Percentiles rank a stretch among this genome's conserved stretches.
Conservation (phyloP, 2,888 invertebrate genomes). For the Lasioglossum leucozonium region DNA sequence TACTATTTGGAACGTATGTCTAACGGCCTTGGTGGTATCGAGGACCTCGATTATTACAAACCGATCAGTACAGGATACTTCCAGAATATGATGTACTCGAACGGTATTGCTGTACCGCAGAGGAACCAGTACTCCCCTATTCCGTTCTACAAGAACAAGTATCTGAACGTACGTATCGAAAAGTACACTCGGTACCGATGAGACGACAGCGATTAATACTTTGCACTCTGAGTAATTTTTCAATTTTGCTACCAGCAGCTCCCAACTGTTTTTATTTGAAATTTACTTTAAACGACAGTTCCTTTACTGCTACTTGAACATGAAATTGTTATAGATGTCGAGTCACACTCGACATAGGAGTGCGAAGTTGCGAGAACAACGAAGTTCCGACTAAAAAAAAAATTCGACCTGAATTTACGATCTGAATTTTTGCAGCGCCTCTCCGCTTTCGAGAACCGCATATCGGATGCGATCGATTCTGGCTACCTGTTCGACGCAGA, state of each 20-base stretch:
- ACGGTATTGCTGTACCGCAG: constrained; percentile 87
- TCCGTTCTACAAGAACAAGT: constrained; percentile 78
- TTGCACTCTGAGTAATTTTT: too few relatives aligned
- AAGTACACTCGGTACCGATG: background rate
- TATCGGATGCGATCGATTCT: constrained; percentile 79
- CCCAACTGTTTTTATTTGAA: too few relatives aligned
- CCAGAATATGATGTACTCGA: constrained; percentile 87
- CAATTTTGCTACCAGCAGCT: too few relatives aligned
- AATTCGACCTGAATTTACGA: too few relatives aligned
- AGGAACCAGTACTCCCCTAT: constrained; percentile 84
- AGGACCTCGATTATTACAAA: constrained; percentile 86
- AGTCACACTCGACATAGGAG: too few relatives aligned
- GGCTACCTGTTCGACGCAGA: constrained; percentile 75
- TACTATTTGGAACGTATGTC: constrained; percentile 90
- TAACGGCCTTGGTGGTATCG: constrained; percentile 87
- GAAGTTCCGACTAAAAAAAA: too few relatives aligned
- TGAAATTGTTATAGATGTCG: too few relatives aligned
- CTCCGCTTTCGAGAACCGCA: constrained; percentile 75
- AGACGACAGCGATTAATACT: background rate
- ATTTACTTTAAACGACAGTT: too few relatives aligned
- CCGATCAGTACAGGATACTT: constrained; percentile 86
- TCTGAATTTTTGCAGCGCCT: constrained; percentile 71
- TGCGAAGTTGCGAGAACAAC: too few relatives aligned
- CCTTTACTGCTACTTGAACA: too few relatives aligned
- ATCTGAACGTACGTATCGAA: constrained; percentile 73